Percentiles rank a stretch among this genome's conserved stretches.
Evolutionary conservation across 2,113 vertebrate species (phyloP).

Genomic region (Micronycteris hirsuta): DNA sequence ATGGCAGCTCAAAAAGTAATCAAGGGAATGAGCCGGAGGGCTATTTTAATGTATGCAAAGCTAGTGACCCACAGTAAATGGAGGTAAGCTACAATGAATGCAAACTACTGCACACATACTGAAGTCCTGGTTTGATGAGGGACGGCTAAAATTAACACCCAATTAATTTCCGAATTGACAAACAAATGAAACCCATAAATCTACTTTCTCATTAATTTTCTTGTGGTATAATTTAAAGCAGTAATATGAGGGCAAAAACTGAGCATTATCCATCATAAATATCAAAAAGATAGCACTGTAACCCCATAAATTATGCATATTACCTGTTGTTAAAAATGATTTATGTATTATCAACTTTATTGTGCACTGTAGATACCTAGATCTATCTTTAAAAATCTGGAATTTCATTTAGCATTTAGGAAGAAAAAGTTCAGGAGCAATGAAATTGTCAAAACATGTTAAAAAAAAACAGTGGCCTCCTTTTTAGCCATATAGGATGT

Average conservation of each 20-base stretch:
- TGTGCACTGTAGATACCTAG: constrained; percentile 80
- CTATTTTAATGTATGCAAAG: constrained; percentile 98
- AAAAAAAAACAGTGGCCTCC: background rate
- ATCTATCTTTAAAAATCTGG: constrained; percentile 77
- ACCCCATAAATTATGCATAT: constrained; percentile 91
- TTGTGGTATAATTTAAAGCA: constrained; percentile 97
- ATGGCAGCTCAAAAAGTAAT: constrained; percentile 97
- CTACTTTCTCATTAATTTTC: constrained; percentile 99
- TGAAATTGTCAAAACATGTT: background rate
- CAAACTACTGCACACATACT: constrained; percentile 91
- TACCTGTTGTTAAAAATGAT: constrained; percentile 92
- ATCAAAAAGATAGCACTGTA: constrained; percentile 96
- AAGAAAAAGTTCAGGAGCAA: constrained; percentile 62
- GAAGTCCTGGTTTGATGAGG: constrained; percentile 93
- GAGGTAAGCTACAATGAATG: constrained; percentile 94
- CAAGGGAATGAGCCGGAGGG: constrained; percentile 95
- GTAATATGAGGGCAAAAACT: constrained; percentile 92
- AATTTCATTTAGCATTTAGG: constrained; percentile 78
- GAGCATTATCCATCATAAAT: constrained; percentile 99
- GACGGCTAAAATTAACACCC: constrained; percentile 99
- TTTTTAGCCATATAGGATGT: background rate
- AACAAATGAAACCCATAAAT: constrained; percentile 99
- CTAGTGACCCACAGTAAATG: constrained; percentile 97
- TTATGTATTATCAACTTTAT: constrained; percentile 89
- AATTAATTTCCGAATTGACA: constrained; percentile 99